Base-by-base conservation (phyloP, 2,113 vertebrate species). In the Tachysurus fulvidraco region DNA sequence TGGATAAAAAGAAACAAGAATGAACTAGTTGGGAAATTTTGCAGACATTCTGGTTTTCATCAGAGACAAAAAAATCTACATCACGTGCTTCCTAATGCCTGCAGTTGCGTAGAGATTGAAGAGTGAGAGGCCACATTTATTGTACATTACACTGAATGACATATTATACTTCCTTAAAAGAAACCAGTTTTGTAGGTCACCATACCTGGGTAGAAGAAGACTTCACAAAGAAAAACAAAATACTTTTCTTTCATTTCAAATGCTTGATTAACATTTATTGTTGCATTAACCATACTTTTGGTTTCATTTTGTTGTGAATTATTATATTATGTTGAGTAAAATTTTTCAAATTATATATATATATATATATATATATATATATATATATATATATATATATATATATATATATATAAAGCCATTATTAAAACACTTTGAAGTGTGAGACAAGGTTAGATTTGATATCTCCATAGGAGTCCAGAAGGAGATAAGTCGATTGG, bases 21-120 rank as follows among this genome's bases (percentile, higher is more conserved):
- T 64, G 19, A 54, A 76, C 67, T 30, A 36, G 19, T 60, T 14
- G 14, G 10, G 57, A 16, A 76, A 83, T 25, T 16, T 64, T 10
- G 57, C n/a, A 8, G 79, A 4, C 46, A 11, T 50, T 59, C 85
- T 71, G 77, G 41, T 74, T 86, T 73, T 82, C 17, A 86, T 86
- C 12, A 41, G 67, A 74, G 67, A 86, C 55, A 7, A 57, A 21
- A 77, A 17, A 76, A n/a, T n/a, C 59, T 25, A 36, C 5, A 50
- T 74, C 85, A 86, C 55, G 52, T 86, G 78, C 30, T 74, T 52
- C 28, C 60, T 21, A 67, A 28, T 25, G 55, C 17, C 36, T 41
- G 30, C 74, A n/a, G 21, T n/a, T 67, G 62, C 13, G 6, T 41
- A 81, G 55, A 60, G 21, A 81, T 5, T 25, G 62, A 74, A 73